phyloP scores from a whole-genome alignment of 2,888 invertebrate genomes.

The Agrypnus murinus region DNA sequence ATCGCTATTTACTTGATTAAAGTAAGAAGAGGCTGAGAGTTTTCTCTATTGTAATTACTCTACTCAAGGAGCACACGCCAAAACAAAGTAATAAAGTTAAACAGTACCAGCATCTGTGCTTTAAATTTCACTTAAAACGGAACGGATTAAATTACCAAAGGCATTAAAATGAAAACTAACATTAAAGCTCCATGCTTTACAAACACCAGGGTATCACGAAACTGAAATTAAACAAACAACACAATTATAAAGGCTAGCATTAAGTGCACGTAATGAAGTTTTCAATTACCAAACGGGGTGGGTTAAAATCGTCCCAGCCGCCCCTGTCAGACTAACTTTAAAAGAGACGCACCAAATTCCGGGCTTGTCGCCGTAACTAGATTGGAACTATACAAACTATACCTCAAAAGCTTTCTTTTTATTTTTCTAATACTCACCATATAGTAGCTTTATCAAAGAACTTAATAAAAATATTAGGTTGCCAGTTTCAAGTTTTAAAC shows the following conservation, averaged over 20 bases:
- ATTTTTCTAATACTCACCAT: too few species aligned
- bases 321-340: background rate
- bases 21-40: constrained; percentile 37
- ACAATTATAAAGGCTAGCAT: constrained; percentile 40
- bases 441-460: constrained; percentile 18
- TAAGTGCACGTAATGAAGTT: constrained; percentile 48
- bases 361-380: too few species aligned
- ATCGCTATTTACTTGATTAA: constrained; percentile 37
- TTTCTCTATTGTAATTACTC: constrained; percentile 45
- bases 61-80: constrained; percentile 43
- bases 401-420: too few species aligned
- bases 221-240: constrained; percentile 47
- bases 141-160: constrained; percentile 44
- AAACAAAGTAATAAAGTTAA: constrained; percentile 47
- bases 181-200: constrained; percentile 41
- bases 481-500: constrained; percentile 40
- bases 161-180: constrained; percentile 49
- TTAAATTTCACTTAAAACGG: constrained; percentile 45
- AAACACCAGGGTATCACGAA: constrained; percentile 41
- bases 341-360: constrained; percentile 3
- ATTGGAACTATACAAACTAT: too few species aligned
- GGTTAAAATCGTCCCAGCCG: background rate
- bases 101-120: constrained; percentile 46
- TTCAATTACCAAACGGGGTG: constrained; percentile 36
- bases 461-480: constrained; percentile 41